These are phyloP conservation scores for Xestia sexstrigata DNA, from an alignment of 2,888 invertebrate species.

Conservation along the genomic window DNA sequence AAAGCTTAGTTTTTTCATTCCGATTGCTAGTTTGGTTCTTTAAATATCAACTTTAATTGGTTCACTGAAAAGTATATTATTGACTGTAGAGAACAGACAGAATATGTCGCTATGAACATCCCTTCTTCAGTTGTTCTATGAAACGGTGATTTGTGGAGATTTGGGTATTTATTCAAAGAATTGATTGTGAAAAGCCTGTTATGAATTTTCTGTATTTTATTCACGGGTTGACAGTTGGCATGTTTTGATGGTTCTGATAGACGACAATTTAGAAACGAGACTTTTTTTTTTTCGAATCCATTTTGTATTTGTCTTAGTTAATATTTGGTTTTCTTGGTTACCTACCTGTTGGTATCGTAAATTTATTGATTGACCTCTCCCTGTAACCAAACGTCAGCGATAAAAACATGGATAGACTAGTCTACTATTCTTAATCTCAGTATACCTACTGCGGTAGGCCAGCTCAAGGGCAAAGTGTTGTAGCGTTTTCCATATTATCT, in stretches of 20 bases:
- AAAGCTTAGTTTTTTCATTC: constrained; percentile 50
- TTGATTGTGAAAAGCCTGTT: constrained; percentile 40
- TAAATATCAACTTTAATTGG: not conserved
- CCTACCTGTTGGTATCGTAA: not conserved
- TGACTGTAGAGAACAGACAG: not conserved
- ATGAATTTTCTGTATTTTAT: constrained; percentile 29
- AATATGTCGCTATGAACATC: constrained; percentile 51
- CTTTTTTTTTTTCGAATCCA: not conserved
- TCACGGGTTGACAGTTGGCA: constrained; percentile 14
- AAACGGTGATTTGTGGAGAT: constrained; percentile 52
- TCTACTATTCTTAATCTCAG: too few relatives aligned
- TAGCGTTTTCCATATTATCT: not conserved
- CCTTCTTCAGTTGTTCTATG: constrained; percentile 58
- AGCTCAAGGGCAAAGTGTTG: not conserved
- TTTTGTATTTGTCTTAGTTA: not conserved
- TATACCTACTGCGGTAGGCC: not conserved
- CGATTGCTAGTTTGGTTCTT: not conserved
- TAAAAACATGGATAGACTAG: not conserved
- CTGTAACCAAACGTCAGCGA: not conserved
- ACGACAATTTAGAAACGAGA: constrained; percentile 10
- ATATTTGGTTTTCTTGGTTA: not conserved
- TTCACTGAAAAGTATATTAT: constrained; percentile 19
- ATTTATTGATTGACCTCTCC: not conserved
- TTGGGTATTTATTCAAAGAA: constrained; percentile 55
- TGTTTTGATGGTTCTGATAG: constrained; percentile 47